Conservation (phyloP, 2,797 vertebrate genomes). For the Podargus strigoides region DNA sequence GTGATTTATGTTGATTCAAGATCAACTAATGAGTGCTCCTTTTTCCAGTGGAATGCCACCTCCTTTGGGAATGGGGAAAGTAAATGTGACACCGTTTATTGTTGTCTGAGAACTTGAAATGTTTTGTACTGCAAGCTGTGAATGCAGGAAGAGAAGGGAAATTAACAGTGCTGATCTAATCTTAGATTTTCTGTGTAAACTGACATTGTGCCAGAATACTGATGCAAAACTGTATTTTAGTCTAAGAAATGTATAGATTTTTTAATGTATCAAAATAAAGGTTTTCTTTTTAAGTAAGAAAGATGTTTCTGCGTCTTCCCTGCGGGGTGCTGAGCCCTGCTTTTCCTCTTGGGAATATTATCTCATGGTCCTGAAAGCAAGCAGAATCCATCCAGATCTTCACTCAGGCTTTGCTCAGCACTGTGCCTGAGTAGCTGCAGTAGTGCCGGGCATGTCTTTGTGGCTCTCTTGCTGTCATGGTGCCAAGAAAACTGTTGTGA, state of each 20-base stretch:
- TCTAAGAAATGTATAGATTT: slow-evolving; percentile 82
- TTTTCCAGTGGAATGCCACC: slow-evolving; percentile 71
- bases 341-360: neutral
- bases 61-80: slow-evolving; percentile 65
- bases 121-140: slow-evolving; percentile 72
- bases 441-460: neutral
- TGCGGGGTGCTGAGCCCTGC: neutral
- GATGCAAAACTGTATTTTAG: slow-evolving; percentile 83
- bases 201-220: slow-evolving; percentile 78
- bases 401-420: neutral
- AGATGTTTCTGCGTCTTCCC: slow-evolving; percentile 7
- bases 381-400: neutral
- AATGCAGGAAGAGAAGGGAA: slow-evolving; percentile 66
- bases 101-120: slow-evolving; percentile 67
- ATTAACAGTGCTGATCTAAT: slow-evolving; percentile 74
- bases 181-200: slow-evolving; percentile 76
- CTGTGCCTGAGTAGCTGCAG: neutral
- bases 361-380: neutral
- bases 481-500: neutral
- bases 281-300: slow-evolving; percentile 73
- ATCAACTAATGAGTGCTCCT: slow-evolving; percentile 67
- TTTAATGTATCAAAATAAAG: slow-evolving; percentile 79
- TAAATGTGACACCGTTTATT: slow-evolving; percentile 58
- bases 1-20: slow-evolving; percentile 66
- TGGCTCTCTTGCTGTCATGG: neutral